These are phyloP conservation scores for Ricordea florida DNA, from an alignment of 92 coral and sea anemone species.

Conservation along the genomic window DNA sequence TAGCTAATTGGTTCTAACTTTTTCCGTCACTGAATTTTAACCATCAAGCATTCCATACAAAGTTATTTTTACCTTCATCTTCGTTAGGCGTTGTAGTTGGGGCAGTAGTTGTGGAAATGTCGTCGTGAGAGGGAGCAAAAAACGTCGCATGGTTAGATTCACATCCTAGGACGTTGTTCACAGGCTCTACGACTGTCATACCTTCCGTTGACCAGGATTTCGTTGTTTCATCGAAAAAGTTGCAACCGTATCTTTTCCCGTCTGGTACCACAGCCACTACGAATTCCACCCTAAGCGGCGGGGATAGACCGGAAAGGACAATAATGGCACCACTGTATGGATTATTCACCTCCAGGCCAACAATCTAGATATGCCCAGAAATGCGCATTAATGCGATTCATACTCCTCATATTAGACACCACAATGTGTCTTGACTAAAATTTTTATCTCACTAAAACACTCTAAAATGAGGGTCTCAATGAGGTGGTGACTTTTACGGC, in stretches of 20 bases:
- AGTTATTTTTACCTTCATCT: background rate
- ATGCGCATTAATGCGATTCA: no score
- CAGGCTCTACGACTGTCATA: background rate
- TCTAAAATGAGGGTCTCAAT: no score
- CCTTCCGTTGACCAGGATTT: constrained; percentile 19
- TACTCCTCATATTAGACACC: no score
- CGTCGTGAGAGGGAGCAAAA: constrained; percentile 20
- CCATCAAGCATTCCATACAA: background rate
- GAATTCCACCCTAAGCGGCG: background rate
- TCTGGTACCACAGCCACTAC: background rate
- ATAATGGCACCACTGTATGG: background rate
- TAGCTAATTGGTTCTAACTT: no score
- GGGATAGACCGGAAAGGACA: background rate
- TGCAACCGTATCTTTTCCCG: constrained; percentile 1
- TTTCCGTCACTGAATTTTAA: background rate
- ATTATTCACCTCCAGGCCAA: background rate
- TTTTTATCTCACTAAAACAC: no score
- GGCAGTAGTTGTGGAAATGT: background rate
- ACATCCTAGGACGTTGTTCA: background rate
- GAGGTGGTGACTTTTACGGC: no score
- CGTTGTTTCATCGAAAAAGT: constrained; percentile 4
- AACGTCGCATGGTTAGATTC: constrained; percentile 30
- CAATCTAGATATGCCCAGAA: background rate
- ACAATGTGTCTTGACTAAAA: no score
- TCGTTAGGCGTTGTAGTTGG: background rate